These are phyloP conservation scores for Eriosoma lanigerum DNA, from an alignment of 1,140 invertebrate genomes.

Conservation along the genomic window DNA sequence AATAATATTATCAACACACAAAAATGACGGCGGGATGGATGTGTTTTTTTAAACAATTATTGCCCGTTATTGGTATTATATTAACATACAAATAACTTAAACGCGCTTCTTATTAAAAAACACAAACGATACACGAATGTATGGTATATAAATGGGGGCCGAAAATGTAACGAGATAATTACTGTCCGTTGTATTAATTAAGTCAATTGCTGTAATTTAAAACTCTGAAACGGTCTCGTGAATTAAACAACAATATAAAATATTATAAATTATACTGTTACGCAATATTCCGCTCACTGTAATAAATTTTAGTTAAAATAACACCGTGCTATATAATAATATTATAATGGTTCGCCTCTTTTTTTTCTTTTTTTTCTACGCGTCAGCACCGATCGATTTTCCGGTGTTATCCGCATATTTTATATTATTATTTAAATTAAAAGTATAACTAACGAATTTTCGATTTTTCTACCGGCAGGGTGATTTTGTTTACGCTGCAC, in stretches of 20 bases:
- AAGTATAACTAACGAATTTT: neutral
- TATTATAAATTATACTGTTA: neutral
- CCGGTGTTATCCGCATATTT: too few relatives aligned
- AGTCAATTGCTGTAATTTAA: slow-evolving; percentile 36
- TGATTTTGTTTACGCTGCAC: neutral
- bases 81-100: slow-evolving; percentile 17
- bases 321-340: too few relatives aligned
- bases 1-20: too few relatives aligned
- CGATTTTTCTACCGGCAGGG: neutral
- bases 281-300: neutral
- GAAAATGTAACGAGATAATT: slow-evolving; percentile 17
- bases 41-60: too few relatives aligned
- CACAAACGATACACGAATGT: neutral
- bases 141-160: neutral
- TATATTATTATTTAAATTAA: too few relatives aligned
- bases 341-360: too few relatives aligned
- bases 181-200: slow-evolving; percentile 8
- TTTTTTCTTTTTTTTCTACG: too few relatives aligned
- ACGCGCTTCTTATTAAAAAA: neutral
- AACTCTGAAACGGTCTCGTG: slow-evolving; percentile 9
- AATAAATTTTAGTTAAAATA: slow-evolving; percentile 5
- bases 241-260: neutral
- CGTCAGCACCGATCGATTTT: too few relatives aligned
- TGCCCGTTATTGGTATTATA: too few relatives aligned
- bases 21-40: too few relatives aligned